These are phyloP conservation scores for Andrena marginata DNA, from an alignment of 2,888 invertebrate genomes.

Conservation along the genomic window DNA sequence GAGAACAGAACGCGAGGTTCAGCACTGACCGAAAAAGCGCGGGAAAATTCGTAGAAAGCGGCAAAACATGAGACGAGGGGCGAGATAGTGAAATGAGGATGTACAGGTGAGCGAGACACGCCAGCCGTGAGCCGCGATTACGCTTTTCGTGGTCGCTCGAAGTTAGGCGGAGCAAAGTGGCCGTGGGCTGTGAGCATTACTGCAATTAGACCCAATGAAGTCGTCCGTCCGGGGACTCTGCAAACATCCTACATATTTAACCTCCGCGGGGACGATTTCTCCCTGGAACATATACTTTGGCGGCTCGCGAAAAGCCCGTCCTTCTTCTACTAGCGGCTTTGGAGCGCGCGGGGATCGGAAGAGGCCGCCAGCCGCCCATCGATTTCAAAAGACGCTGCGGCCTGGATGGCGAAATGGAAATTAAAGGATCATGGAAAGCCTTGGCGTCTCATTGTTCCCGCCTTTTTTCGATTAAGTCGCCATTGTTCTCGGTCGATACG, in stretches of 20 bases:
- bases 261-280: conserved; percentile 52
- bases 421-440: conserved; percentile 36
- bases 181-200: conserved; percentile 78
- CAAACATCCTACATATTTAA: conserved; percentile 81
- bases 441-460: conserved; percentile 56
- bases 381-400: conserved; percentile 70
- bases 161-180: conserved; percentile 70
- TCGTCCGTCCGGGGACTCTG: conserved; percentile 73
- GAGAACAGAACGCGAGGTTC: background rate
- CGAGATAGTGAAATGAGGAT: conserved; percentile 2
- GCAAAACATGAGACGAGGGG: background rate
- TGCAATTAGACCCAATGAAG: conserved; percentile 80
- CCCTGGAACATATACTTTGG: conserved; percentile 51
- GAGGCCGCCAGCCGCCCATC: conserved; percentile 19
- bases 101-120: conserved; percentile 32
- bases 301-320: conserved; percentile 25
- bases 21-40: no score
- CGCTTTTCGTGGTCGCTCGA: conserved; percentile 60
- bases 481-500: conserved; percentile 42
- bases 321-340: conserved; percentile 46
- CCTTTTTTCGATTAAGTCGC: conserved; percentile 54
- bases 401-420: conserved; percentile 50
- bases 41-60: no score
- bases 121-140: conserved; percentile 58
- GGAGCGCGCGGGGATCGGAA: background rate